Conservation (phyloP, 2,888 invertebrate species). For the Alcis repandata region DNA sequence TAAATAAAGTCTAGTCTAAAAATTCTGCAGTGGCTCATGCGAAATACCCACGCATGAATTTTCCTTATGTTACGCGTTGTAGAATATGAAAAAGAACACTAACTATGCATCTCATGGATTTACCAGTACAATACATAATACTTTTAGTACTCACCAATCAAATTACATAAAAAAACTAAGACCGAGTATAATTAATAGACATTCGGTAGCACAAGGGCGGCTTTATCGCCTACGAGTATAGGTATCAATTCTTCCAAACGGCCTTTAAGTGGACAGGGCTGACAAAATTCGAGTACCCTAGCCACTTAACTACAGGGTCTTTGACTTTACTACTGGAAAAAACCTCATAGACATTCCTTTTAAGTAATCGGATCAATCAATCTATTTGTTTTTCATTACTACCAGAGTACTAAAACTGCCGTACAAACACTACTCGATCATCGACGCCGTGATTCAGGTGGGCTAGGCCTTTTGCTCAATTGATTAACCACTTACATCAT, state of each 20-base stretch:
- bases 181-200: too few species aligned
- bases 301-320: too few species aligned
- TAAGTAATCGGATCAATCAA: background rate
- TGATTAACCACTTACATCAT: conserved; percentile 51
- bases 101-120: background rate
- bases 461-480: conserved; percentile 44
- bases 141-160: too few species aligned
- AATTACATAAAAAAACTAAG: too few species aligned
- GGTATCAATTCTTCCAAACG: too few species aligned
- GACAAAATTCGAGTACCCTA: too few species aligned
- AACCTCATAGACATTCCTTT: background rate
- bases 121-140: too few species aligned
- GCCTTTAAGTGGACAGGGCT: too few species aligned
- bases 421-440: conserved; percentile 46
- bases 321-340: background rate
- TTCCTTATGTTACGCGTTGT: too few species aligned
- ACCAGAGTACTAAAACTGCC: conserved; percentile 39
- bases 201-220: too few species aligned
- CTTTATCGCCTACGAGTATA: too few species aligned
- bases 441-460: conserved; percentile 51
- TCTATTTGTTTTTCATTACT: conserved; percentile 17
- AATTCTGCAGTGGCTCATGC: background rate
- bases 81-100: background rate
- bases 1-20: background rate
- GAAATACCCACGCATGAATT: too few species aligned